Percentiles rank a stretch among this genome's conserved stretches.
Evolutionary conservation across 2,113 vertebrate species (phyloP).

Genomic region (Corythaixoides concolor): DNA sequence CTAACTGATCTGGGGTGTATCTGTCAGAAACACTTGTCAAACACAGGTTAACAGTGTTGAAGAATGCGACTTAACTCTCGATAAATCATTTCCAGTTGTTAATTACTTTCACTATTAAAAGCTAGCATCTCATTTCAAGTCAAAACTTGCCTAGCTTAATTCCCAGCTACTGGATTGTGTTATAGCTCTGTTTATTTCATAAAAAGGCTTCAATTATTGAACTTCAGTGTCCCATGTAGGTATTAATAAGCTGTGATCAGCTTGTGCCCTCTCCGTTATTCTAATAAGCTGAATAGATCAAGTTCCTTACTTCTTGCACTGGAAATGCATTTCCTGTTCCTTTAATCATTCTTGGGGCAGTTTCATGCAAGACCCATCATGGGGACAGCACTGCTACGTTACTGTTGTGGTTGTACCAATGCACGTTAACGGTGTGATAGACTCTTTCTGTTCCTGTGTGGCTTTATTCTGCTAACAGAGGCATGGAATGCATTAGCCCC

Average conservation of each 20-base stretch:
- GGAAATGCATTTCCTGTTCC: neutral
- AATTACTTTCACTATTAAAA: conserved; percentile 21
- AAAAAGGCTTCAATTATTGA: neutral
- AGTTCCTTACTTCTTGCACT: neutral
- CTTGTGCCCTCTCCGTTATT: neutral
- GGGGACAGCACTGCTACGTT: neutral
- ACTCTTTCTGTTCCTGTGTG: neutral
- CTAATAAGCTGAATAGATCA: neutral
- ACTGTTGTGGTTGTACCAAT: neutral
- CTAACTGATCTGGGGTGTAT: neutral
- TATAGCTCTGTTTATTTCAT: neutral
- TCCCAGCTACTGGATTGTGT: neutral
- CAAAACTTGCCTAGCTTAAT: neutral
- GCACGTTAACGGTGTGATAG: neutral
- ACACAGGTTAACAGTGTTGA: neutral
- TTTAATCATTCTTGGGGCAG: neutral
- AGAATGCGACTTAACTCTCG: accelerated
- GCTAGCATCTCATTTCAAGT: neutral
- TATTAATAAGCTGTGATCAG: neutral
- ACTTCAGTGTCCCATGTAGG: neutral
- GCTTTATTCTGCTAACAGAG: neutral
- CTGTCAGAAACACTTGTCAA: neutral
- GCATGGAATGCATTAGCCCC: neutral
- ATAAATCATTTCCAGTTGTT: conserved; percentile 28
- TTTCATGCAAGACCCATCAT: neutral